Conservation (phyloP, 2,113 vertebrate species). For the Stercorarius parasiticus region DNA sequence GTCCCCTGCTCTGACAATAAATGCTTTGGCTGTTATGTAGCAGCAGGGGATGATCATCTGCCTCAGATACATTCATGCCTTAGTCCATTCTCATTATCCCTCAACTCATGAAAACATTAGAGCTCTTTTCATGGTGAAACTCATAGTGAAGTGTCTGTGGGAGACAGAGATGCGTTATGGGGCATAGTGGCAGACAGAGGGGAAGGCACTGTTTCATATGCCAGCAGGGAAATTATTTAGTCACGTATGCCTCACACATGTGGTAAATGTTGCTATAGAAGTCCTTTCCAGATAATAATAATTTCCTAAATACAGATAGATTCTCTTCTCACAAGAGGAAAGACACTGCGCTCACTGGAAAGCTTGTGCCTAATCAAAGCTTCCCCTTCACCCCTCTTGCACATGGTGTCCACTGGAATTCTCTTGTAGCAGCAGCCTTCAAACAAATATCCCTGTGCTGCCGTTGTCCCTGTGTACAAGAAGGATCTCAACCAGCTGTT, state of each 20-base stretch:
- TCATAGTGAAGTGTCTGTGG: background rate
- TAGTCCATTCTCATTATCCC: slow-evolving; percentile 29
- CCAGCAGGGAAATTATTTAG: slow-evolving; percentile 25
- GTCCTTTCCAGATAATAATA: background rate
- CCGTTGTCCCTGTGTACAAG: background rate
- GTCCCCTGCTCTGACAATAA: slow-evolving; percentile 37
- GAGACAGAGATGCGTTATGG: background rate
- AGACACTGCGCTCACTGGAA: background rate
- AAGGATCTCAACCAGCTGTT: background rate
- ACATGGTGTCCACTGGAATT: background rate
- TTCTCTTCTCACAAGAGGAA: background rate
- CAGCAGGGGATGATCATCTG: slow-evolving; percentile 17
- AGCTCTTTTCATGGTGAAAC: background rate
- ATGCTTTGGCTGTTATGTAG: slow-evolving; percentile 14
- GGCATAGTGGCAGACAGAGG: background rate
- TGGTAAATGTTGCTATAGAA: slow-evolving; percentile 16
- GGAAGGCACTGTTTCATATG: background rate
- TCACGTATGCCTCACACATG: background rate
- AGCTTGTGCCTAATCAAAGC: background rate
- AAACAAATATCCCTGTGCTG: background rate
- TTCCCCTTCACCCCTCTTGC: background rate
- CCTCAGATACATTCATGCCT: slow-evolving; percentile 8
- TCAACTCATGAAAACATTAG: background rate
- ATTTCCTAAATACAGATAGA: background rate
- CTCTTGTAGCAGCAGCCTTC: background rate